These are phyloP conservation scores for Spea bombifrons DNA, from an alignment of 2,113 vertebrate species.

Conservation along the genomic window DNA sequence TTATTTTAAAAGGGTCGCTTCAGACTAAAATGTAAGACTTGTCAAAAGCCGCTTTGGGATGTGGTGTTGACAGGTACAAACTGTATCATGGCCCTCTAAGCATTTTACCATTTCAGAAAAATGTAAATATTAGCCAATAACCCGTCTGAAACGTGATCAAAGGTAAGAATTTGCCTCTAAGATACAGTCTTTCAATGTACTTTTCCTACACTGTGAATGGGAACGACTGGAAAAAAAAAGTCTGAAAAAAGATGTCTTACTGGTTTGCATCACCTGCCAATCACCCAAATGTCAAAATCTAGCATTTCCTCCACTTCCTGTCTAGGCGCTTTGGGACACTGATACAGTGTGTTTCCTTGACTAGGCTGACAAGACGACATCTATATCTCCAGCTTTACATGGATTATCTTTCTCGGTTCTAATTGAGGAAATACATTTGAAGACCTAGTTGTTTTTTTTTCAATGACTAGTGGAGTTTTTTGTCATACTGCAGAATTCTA, in stretches of 20 bases:
- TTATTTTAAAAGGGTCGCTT: not conserved
- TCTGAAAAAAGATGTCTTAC: slow-evolving; percentile 54
- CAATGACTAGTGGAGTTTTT: not conserved
- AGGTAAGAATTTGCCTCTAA: slow-evolving; percentile 16
- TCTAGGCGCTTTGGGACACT: slow-evolving; percentile 69
- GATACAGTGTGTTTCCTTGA: slow-evolving; percentile 69
- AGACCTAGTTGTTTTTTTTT: slow-evolving; percentile 29
- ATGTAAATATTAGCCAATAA: not conserved
- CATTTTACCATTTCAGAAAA: slow-evolving; percentile 3
- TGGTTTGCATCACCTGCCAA: slow-evolving; percentile 67
- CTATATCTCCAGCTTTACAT: slow-evolving; percentile 60
- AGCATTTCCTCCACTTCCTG: slow-evolving; percentile 72
- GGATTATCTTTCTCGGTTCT: slow-evolving; percentile 41
- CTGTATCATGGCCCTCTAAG: not conserved
- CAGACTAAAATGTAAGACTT: not conserved
- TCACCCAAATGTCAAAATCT: slow-evolving; percentile 65
- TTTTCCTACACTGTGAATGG: slow-evolving; percentile 29
- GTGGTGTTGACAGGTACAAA: not conserved
- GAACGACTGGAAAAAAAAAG: slow-evolving; percentile 44
- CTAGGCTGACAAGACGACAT: slow-evolving; percentile 73
- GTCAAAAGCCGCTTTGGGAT: not conserved
- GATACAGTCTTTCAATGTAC: slow-evolving; percentile 1
- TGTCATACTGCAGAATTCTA: no score
- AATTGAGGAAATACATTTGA: slow-evolving; percentile 46
- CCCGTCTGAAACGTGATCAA: slow-evolving; percentile 5